Base-by-base conservation (phyloP, 2,797 vertebrate genomes). In the Sorex maritimensis region DNA sequence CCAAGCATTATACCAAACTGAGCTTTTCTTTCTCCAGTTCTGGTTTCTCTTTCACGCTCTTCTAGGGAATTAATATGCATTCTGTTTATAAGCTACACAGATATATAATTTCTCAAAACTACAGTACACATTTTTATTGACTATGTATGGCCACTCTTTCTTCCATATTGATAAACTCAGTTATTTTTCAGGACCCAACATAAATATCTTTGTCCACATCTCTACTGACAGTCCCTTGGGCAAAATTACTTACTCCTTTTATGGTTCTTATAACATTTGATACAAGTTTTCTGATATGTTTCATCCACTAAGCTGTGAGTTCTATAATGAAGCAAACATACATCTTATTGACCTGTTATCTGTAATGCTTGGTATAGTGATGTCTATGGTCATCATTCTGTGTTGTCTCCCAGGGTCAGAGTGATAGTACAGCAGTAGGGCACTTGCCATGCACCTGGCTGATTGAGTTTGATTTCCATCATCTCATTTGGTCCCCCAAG, bases 41-140 rank as follows among this genome's bases (percentile, higher is more conserved):
- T 58, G 28, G 10, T 81, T 72, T 74, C 24, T 81, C n/a, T 63
- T 77, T 68, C 72, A 80, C 9, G 23, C 5, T 41, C 14, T 85
- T 81, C 52, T 67, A 71, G 41, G 41, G 38, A 92, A 86, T 75
- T 87, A 73, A 10, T 82, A 52, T 52, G 41, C 41, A 67, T 28
- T 28, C 28, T 67, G 26, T 67, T 65, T 21, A 65, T 65, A 23
- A 65, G 63, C 24, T 65, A 65, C 26, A 65, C 26, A 26, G 26
- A 24, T 65, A 28, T 13, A 28, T 65, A 65, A 65, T 26, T 65
- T 65, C 28, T 67, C 65, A 67, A 67, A n/a, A 67, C 28, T 67
- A 13, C 13, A 67, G 13, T 67, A 52, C 10, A 52, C 49, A 52
- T 52, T 52, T 52, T 52, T 52, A 9, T 52, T 52, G 13, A 52